Conservation (phyloP, 1,140 invertebrate species). For the Hermatobates lingyangjiaoensis region DNA sequence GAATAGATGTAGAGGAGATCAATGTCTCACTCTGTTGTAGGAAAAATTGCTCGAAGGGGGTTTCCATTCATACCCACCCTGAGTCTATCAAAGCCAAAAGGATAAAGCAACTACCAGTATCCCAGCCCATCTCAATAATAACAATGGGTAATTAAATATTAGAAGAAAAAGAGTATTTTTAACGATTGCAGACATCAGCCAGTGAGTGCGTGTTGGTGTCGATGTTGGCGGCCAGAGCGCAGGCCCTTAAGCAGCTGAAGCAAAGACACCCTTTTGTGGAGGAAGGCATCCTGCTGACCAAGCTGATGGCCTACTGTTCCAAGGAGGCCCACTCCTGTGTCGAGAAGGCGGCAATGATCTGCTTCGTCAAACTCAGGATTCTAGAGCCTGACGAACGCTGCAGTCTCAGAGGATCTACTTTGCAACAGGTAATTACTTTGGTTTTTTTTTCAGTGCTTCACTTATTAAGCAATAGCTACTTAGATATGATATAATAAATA, state of each 20-base stretch:
- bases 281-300: constrained; percentile 82
- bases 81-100: too few relatives aligned
- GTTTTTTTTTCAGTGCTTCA: too few relatives aligned
- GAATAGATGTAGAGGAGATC: too few relatives aligned
- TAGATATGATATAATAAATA: too few relatives aligned
- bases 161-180: too few relatives aligned
- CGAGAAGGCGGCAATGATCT: constrained; percentile 98
- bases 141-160: too few relatives aligned
- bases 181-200: constrained; percentile 62
- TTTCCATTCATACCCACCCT: too few relatives aligned
- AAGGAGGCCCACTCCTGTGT: constrained; percentile 97
- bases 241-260: constrained; percentile 79
- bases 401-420: constrained; percentile 67
- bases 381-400: constrained; percentile 90
- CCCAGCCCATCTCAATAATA: too few relatives aligned
- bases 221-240: constrained; percentile 85
- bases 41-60: too few relatives aligned
- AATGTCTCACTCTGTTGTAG: too few relatives aligned
- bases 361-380: constrained; percentile 90
- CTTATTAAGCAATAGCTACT: too few relatives aligned
- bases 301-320: constrained; percentile 85
- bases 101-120: too few relatives aligned
- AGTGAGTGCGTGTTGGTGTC: constrained; percentile 93
- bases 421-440: constrained; percentile 42
- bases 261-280: constrained; percentile 76